These are phyloP conservation scores for Elgaria multicarinata DNA, from an alignment of 2,113 vertebrate species.

Conservation along the genomic window DNA sequence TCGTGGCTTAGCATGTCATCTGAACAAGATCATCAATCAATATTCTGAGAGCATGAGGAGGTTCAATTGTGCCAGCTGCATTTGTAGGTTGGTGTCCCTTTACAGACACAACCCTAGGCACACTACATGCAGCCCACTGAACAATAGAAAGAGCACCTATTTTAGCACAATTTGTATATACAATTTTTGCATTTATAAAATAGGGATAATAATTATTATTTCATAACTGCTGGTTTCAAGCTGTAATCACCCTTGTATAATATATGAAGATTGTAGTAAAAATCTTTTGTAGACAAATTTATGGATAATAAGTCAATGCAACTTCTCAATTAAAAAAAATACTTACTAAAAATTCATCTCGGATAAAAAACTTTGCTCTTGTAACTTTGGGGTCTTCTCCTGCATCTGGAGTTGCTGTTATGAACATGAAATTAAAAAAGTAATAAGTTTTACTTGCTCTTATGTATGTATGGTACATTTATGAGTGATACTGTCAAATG, in stretches of 20 bases:
- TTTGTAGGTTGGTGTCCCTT: conserved; percentile 69
- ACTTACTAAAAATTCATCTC: conserved; percentile 97
- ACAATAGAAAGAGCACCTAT: conserved; percentile 87
- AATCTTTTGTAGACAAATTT: conserved; percentile 18
- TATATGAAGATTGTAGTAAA: neutral
- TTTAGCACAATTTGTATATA: neutral
- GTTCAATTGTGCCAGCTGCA: conserved; percentile 74
- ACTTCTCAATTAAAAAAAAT: conserved; percentile 22
- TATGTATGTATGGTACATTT: neutral
- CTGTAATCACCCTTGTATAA: neutral
- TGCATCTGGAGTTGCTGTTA: conserved; percentile 91
- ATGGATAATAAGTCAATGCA: conserved; percentile 48
- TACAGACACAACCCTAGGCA: conserved; percentile 90
- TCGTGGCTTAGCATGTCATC: too few relatives aligned
- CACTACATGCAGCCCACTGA: conserved; percentile 89
- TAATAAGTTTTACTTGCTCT: neutral
- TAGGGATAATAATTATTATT: conserved; percentile 28
- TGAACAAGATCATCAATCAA: neutral
- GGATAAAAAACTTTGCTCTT: conserved; percentile 98
- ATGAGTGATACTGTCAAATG: neutral
- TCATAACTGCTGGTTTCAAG: neutral
- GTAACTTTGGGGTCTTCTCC: conserved; percentile 98
- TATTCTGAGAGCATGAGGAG: neutral
- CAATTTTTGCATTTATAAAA: neutral
- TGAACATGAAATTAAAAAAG: conserved; percentile 30